Evolutionary conservation across 2,113 vertebrate genomes (phyloP).

Genomic region (Scalopus aquaticus): DNA sequence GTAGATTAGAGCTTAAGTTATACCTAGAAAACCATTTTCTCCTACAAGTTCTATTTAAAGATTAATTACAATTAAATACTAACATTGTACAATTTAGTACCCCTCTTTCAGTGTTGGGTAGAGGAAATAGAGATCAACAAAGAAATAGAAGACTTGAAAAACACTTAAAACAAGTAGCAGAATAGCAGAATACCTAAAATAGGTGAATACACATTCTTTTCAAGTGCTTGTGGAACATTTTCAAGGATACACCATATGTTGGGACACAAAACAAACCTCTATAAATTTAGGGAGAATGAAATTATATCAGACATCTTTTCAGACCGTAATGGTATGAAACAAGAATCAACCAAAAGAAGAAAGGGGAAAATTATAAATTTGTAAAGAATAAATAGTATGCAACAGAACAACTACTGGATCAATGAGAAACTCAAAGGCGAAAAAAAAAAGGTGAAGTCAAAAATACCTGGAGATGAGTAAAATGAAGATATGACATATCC

Average conservation of each 20-base stretch:
- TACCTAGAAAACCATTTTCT: neutral
- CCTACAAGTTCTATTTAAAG: conserved; percentile 9
- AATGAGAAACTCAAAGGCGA: too few species aligned
- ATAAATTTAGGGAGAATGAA: too few species aligned
- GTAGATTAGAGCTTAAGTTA: neutral
- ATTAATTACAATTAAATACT: neutral
- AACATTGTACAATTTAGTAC: neutral
- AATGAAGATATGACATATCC: neutral
- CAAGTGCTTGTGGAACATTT: neutral
- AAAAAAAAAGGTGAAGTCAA: neutral
- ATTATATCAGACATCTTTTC: too few species aligned
- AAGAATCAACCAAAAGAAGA: neutral
- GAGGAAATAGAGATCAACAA: neutral
- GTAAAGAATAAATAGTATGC: too few species aligned
- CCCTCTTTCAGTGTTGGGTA: neutral
- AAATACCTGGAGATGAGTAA: neutral
- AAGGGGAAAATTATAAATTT: too few species aligned
- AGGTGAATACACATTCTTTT: neutral
- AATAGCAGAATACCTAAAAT: neutral
- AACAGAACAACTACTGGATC: too few species aligned
- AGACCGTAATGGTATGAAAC: neutral
- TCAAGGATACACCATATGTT: neutral
- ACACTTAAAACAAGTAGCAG: neutral
- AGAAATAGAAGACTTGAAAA: neutral
- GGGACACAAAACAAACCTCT: neutral